Base-by-base conservation (phyloP, 2,888 invertebrate genomes). In the Watsonalla binaria region DNA sequence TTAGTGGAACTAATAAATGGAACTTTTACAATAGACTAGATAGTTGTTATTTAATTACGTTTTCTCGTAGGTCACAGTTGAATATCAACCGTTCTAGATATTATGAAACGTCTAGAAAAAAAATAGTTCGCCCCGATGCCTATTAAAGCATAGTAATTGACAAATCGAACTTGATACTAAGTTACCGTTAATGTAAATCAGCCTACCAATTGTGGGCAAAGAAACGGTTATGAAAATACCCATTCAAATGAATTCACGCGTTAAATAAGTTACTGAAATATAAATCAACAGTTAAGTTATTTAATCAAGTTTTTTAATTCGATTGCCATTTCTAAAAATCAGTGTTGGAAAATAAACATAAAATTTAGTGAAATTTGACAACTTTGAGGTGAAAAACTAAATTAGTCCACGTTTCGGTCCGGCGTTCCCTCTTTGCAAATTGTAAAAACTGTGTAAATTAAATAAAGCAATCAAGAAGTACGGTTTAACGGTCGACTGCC, bases 381-480 rank as follows among this genome's bases (percentile, higher is more conserved):
- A 51, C 42, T 54, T 68, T 65, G 66, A 73, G 68, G 71, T 72
- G 74, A 76, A 77, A 74, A 79, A 73, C 62, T 59, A 65, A 76
- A 79, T 75, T 72, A 68, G 60, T 64, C 60, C 55, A 54, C 56
- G 70, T 56, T 56, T 68, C 72, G 74, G 68, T 71, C 57, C 61
- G 63, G 46, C 58, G 68, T 64, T 75, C 66, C 65, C 66, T 72
- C 65, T 70, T 69, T 56, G 64, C 64, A 59, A 65, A 63, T 63
- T 55, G 61, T 66, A 72, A 82, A 79, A 74, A 72, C 67, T 66
- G 62, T 66, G 75, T 73, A 84, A 86, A 87, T 88, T 85, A 85
- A 85, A 86, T 86, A 86, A 85, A 82, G 83, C 80, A 82, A 85
- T 84, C 80, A 75, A 76, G 76, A 75, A 74, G 73, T 76, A 64